phyloP scores from a whole-genome alignment of 2,888 invertebrate genomes.

The Pammene fasciana region DNA sequence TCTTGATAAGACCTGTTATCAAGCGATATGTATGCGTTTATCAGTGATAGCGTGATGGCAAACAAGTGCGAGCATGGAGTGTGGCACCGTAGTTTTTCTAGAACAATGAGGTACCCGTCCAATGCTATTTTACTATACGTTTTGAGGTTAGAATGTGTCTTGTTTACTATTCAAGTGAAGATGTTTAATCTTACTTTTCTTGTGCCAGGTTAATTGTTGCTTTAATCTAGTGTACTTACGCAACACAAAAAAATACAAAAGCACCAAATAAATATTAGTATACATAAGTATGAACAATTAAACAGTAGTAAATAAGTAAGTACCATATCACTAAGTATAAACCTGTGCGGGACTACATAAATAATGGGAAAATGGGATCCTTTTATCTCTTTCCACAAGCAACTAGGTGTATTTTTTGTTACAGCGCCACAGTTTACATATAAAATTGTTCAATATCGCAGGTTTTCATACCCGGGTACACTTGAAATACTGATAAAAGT shows the following conservation, averaged over 20 bases:
- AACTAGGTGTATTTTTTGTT: too few relatives aligned
- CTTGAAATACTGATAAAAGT: background rate
- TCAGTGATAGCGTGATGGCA: constrained; percentile 74
- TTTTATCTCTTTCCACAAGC: too few relatives aligned
- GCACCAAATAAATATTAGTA: too few relatives aligned
- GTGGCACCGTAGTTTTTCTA: constrained; percentile 63
- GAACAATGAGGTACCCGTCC: constrained; percentile 63
- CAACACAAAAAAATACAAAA: too few relatives aligned
- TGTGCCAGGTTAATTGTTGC: too few relatives aligned
- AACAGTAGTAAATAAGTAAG: too few relatives aligned
- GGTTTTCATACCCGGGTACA: background rate
- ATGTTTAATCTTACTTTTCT: background rate
- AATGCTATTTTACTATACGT: constrained; percentile 34
- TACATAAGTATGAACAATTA: too few relatives aligned
- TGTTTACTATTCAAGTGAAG: background rate
- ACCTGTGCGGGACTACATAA: too few relatives aligned
- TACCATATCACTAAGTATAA: too few relatives aligned
- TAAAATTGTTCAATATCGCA: background rate
- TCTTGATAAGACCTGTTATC: constrained; percentile 72
- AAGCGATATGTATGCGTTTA: constrained; percentile 73
- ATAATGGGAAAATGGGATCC: too few relatives aligned
- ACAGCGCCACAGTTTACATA: too few relatives aligned
- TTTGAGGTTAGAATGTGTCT: constrained; percentile 32
- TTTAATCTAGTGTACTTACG: too few relatives aligned
- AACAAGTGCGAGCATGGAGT: constrained; percentile 69